Percentiles rank a stretch among this genome's conserved stretches.
These are phyloP conservation scores for Unio pictorum DNA, from an alignment of 2,888 invertebrate species.

Conservation along the genomic window DNA sequence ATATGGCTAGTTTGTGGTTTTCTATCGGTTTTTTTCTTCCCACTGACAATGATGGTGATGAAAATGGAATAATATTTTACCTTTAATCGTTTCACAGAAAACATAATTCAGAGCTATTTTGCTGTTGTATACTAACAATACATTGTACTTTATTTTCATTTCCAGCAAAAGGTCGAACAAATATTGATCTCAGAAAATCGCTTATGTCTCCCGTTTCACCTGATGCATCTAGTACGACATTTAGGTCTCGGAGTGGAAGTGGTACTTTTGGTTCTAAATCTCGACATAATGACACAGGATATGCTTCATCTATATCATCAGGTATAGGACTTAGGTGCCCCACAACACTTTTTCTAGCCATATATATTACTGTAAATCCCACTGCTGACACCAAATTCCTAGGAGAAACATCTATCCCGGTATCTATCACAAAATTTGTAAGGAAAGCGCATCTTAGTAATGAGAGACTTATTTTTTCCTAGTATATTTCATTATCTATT, in stretches of 20 bases:
- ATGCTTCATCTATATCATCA: constrained; percentile 63
- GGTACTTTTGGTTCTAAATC: constrained; percentile 51
- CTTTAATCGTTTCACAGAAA: background rate
- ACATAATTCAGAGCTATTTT: background rate
- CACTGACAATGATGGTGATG: no score
- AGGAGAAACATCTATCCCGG: background rate
- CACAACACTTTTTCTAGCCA: background rate
- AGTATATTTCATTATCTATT: no score
- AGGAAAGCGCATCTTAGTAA: no score
- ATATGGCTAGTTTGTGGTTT: background rate
- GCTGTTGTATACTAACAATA: background rate
- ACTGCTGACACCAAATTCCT: background rate
- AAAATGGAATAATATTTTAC: background rate
- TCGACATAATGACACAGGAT: constrained; percentile 56
- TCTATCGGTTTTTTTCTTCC: constrained; percentile 5
- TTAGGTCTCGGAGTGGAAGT: constrained; percentile 46
- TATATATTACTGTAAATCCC: background rate
- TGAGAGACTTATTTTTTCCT: no score
- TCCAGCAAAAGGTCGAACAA: constrained; percentile 67
- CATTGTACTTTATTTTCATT: constrained; percentile 14
- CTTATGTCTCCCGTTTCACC: constrained; percentile 36
- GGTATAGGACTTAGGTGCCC: constrained; percentile 32
- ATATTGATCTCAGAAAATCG: constrained; percentile 66
- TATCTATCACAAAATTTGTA: no score
- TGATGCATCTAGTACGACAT: constrained; percentile 33